Percentiles rank a stretch among this genome's conserved stretches.
phyloP scores from a whole-genome alignment of 2,113 vertebrate genomes.

The Haplotaxodon microlepis region DNA sequence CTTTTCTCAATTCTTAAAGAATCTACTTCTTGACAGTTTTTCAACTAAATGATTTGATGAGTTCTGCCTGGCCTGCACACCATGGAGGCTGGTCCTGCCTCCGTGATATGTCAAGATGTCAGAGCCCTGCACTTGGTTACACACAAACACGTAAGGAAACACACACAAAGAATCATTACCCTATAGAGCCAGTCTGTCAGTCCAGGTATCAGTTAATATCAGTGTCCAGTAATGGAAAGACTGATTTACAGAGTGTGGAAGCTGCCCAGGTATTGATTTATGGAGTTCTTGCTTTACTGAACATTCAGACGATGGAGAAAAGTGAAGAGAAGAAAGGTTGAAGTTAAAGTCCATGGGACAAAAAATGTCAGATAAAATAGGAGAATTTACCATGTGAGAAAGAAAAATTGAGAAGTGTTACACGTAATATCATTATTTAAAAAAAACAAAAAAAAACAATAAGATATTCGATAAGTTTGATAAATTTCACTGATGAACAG shows the following conservation, averaged over 20 bases:
- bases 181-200: slow-evolving; percentile 2
- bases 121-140: not conserved
- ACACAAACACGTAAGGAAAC: not conserved
- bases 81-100: not conserved
- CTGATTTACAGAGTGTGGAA: slow-evolving; percentile 23
- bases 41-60: slow-evolving; percentile 1
- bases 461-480: not conserved
- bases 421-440: rapidly evolving
- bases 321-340: not conserved
- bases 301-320: slow-evolving; percentile 1
- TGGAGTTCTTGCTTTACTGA: slow-evolving; percentile 7
- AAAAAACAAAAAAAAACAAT: not conserved
- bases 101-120: slow-evolving; percentile 26
- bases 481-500: not conserved
- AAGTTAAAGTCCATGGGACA: not conserved
- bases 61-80: not conserved
- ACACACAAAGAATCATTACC: not conserved
- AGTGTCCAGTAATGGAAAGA: slow-evolving; percentile 40
- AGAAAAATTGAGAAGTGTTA: not conserved
- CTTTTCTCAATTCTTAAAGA: not conserved
- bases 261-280: slow-evolving; percentile 24
- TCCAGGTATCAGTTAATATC: slow-evolving; percentile 44
- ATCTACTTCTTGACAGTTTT: slow-evolving; percentile 1
- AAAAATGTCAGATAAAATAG: not conserved
- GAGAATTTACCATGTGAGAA: not conserved